Base-by-base conservation (phyloP, 2,888 invertebrate genomes). In the Hemicrepidius hirtus region DNA sequence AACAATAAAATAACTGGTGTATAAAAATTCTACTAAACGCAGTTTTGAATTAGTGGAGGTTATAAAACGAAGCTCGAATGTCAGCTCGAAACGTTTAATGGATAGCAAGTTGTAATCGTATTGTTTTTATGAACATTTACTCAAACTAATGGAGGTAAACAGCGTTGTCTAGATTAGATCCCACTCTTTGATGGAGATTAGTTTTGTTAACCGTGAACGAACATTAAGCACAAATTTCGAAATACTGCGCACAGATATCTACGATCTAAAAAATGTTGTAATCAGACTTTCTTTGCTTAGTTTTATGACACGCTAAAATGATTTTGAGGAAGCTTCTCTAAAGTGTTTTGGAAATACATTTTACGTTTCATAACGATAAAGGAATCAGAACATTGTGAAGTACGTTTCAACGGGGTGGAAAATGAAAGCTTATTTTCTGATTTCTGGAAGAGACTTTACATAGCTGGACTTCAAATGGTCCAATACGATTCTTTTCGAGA, bases 381-480 rank as follows among this genome's bases (percentile, higher is more conserved):
- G 32, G 7, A 40, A 40, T 13, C 40, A 49, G 20, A 21, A 49
- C 49, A 35, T 55, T 32, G 18, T 13, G 32, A 55, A 55, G n/a
- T 55, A 35, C 28, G 32, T 55, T 55, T 18, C 32, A 55, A 32
- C 32, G 13, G 32, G 9, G 55, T 40, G 20, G 57, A 57, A 57
- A 57, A 57, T 57, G 37, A 57, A 57, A 57, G 57, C 57, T 57
- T 57, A 57, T 57, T 57, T 57, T 57, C 37, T 20, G 57, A 57
- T 57, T 57, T 37, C 37, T 12, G 21, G 57, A 57, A 37, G 20
- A 37, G 37, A 57, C 57, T 57, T 57, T 57, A 57, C 57, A 57
- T 57, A 53, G 57, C 57, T 18, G 57, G 57, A 57, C 57, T 35
- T 57, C 57, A 37, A 57, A 57, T 57, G 57, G 57, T 20, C 57